Evolutionary conservation across 2,113 vertebrate species (phyloP), one percentile per base, ranked within the genome.

Genomic region (Buteo buteo): DNA sequence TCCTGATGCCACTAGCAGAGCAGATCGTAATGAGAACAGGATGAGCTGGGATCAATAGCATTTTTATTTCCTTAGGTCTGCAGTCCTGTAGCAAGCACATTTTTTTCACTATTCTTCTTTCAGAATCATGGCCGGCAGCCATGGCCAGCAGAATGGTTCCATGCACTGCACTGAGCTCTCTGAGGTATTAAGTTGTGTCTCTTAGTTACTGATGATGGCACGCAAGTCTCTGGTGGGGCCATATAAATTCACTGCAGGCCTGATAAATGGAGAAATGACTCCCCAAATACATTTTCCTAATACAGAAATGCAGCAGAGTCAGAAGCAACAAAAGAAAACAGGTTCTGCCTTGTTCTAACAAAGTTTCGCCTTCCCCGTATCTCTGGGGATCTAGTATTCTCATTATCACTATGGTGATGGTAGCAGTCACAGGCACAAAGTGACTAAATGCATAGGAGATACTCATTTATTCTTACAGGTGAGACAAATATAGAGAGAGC

Each of bases 51-150:
- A 95, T 96, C 93, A 78, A 95, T 79, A 88, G 74, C 47, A 59
- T 91, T 96, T 94, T 94, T 71, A 94, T 94, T 95, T 94, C 74
- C 92, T 79, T 78, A 24, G 72, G 62, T 61, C 77, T 89, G 54
- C 93, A 84, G 69, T 82, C 78, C 78, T 93, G 78, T 19, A 64
- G 81, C 55, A 88, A 89, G 77, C 64, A 76, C 45, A 4, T 61
- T 90, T 95, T 77, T 67, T 36, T 6, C 82, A 72, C 89, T 90
- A 76, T 84, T 93, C 76, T 76, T 71, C 84, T 91, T 94, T 88
- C 83, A 78, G 88, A 50, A 62, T 70, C 13, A 9, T 73, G 96
- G 83, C 81, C 2, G 19, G 59, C 69, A 93, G 91, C 82, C 84
- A 29, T 29, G 52, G 52, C 28, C 28, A 16, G 52, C 52, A 90